phyloP scores from a whole-genome alignment of 1,140 invertebrate genomes.

The Lepidurus packardi region DNA sequence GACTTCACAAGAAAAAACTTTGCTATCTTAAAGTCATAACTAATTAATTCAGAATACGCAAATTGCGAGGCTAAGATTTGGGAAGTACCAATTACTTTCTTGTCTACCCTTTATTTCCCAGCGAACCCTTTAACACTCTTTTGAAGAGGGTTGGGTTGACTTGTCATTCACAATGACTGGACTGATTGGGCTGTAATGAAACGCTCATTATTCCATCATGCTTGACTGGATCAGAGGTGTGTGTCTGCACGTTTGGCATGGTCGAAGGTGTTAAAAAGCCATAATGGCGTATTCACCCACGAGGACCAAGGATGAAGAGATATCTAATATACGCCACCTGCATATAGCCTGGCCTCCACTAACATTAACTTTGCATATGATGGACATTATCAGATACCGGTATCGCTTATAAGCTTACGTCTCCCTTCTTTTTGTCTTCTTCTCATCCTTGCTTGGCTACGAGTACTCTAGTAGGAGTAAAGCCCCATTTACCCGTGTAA shows the following conservation, averaged over 20 bases:
- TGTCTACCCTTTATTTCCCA: background rate
- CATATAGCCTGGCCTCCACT: background rate
- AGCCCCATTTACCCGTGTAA: background rate
- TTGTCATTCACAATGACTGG: background rate
- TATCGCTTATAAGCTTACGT: background rate
- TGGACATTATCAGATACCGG: background rate
- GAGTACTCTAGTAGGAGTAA: background rate
- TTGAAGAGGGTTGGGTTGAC: background rate
- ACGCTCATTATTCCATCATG: conserved; percentile 13
- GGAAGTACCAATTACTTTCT: background rate
- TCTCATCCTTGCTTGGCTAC: background rate
- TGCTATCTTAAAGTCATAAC: too few species aligned
- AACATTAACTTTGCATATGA: conserved; percentile 10
- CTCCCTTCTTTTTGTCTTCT: background rate
- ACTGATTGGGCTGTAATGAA: conserved; percentile 19
- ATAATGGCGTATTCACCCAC: background rate
- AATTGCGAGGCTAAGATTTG: background rate
- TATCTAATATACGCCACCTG: background rate
- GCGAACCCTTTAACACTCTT: background rate
- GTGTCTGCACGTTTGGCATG: conserved; percentile 18
- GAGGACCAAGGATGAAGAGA: conserved; percentile 9
- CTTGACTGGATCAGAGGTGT: conserved; percentile 5
- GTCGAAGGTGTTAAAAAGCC: conserved; percentile 9
- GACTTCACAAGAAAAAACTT: too few species aligned
- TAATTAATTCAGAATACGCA: too few species aligned